Conservation (phyloP, 2,888 invertebrate species). For the Polyploca ridens region DNA sequence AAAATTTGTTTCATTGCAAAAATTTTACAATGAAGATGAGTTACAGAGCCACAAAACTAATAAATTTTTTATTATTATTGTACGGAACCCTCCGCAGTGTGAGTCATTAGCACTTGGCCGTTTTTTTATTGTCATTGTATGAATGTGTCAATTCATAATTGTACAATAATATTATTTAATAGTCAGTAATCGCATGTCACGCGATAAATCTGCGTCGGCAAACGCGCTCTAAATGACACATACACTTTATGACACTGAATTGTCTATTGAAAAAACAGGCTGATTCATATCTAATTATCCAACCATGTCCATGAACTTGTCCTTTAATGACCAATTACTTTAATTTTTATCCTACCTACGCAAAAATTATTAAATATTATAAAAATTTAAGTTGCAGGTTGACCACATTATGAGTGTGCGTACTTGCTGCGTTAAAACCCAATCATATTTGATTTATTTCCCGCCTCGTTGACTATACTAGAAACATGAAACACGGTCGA, state of each 20-base stretch:
- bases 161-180: not conserved
- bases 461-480: not conserved
- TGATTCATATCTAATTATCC: slow-evolving; percentile 1
- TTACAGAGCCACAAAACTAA: too few species aligned
- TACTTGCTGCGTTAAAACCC: not conserved
- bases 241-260: not conserved
- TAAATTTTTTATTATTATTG: too few species aligned
- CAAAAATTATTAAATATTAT: not conserved
- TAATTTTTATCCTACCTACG: too few species aligned
- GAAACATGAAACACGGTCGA: not conserved
- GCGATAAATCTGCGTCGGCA: not conserved
- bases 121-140: too few species aligned
- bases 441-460: not conserved
- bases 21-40: too few species aligned
- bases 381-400: not conserved
- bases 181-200: not conserved
- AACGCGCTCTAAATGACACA: slow-evolving; percentile 5
- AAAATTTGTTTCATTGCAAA: too few species aligned
- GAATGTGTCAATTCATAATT: not conserved
- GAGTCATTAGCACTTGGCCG: too few species aligned
- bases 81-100: too few species aligned
- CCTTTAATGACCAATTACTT: not conserved
- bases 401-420: not conserved
- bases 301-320: slow-evolving; percentile 8
- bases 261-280: slow-evolving; percentile 10